Evolutionary conservation across 2,888 invertebrate genomes (phyloP), one percentile per base, ranked within the genome.

Genomic region (Euproctis similis): DNA sequence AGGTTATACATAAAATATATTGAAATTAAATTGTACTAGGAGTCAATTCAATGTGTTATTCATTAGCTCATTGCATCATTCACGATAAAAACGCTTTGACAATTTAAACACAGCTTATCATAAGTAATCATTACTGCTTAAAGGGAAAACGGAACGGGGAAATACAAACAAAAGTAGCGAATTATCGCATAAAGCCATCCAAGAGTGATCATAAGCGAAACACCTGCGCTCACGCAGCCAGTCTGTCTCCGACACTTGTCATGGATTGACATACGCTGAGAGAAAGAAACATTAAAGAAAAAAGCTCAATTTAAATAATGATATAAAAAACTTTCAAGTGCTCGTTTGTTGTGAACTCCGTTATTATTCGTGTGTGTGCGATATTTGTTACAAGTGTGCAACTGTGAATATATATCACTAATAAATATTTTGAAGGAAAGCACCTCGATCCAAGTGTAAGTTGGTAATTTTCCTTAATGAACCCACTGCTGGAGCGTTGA

Each of bases 181-280:
- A 21, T 21, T 48, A 32, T 13, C 24, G 60, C 64, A 74, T 70
- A 58, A 65, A 47, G 30, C 67, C 55, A 34, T 68, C 74, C 73
- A 36, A 48, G 46, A 56, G 58, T 56, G 67, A 68, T 60, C 59
- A 53, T 26, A 13, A 62, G 8, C 52, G 16, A 24, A 23, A 55
- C 65, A 72, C 65, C 66, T 71, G 73, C 64, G 59, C 36, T 0
- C 5, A 54, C 53, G 67, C 60, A 48, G 58, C 34, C 59, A 54
- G 58, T 56, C 42, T 53, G 56, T 55, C 59, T 55, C 37, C 57
- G 46, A 18, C 28, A 31, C 36, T 34, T 51, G 41, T 18, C 17
- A 20, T 26, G 21, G 6, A 31, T 38, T 28, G 31, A 39, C 42
- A 53, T 39, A n/a, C n/a, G n/a, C n/a, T n/a, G n/a, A n/a, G n/a